Conservation (phyloP, 2,113 vertebrate genomes). For the Brevimyrus niger region DNA sequence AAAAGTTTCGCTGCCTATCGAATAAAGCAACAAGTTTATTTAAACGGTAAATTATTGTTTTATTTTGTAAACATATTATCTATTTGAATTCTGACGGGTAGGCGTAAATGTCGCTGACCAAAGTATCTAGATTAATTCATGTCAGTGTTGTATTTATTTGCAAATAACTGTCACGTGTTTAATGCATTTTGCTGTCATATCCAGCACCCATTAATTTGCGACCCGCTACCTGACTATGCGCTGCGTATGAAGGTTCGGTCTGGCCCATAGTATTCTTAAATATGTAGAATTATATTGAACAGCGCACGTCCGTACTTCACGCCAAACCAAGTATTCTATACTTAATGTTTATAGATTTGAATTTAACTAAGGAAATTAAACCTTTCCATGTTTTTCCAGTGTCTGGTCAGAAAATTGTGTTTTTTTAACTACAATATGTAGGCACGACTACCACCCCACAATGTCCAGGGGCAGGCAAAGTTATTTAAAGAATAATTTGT, state of each 20-base stretch:
- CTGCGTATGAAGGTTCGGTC: neutral
- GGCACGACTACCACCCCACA: neutral
- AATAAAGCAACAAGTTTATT: neutral
- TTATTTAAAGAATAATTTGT: slow-evolving; percentile 66
- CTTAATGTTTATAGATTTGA: neutral
- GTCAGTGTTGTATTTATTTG: neutral
- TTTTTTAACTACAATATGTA: neutral
- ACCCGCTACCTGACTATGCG: neutral
- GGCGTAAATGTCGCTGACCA: neutral
- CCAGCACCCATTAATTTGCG: neutral
- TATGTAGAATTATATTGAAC: neutral
- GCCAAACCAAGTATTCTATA: neutral
- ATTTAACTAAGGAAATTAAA: neutral
- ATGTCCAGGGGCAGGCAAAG: slow-evolving; percentile 17
- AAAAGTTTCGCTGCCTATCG: neutral
- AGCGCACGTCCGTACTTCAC: neutral
- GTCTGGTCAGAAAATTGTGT: neutral
- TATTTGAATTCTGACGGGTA: neutral
- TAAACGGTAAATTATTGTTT: neutral
- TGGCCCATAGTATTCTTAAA: neutral
- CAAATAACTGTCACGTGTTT: neutral
- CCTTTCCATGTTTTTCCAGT: neutral
- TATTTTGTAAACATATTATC: neutral
- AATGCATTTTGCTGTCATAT: neutral
- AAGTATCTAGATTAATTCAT: neutral